These are phyloP conservation scores for Stomatorhinus walkeri DNA, from an alignment of 2,797 vertebrate genomes.

Conservation along the genomic window DNA sequence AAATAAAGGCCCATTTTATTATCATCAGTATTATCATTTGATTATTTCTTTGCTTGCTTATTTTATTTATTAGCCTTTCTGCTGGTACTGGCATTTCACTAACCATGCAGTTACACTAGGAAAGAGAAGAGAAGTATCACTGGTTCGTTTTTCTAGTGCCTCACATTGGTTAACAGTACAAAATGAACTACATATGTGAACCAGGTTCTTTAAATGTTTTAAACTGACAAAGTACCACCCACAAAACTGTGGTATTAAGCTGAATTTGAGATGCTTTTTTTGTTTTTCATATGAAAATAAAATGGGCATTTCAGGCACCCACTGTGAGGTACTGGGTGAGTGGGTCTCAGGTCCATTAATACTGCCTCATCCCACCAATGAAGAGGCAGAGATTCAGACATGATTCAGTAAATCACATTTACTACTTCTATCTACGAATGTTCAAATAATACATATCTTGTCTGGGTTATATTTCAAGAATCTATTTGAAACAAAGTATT, in stretches of 20 bases:
- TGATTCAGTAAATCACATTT: not conserved
- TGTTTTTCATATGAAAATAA: slow-evolving; percentile 11
- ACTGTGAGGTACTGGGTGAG: slow-evolving; percentile 22
- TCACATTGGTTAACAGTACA: not conserved
- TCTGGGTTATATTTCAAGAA: not conserved
- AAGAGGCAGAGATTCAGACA: slow-evolving; percentile 23
- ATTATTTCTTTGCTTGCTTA: not conserved
- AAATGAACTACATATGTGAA: not conserved
- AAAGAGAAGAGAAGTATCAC: no score
- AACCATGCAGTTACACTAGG: not conserved
- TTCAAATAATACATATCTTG: not conserved
- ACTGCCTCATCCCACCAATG: slow-evolving; percentile 23
- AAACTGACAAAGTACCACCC: not conserved
- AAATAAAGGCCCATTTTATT: not conserved
- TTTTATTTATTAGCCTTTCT: not conserved
- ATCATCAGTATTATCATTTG: slow-evolving; percentile 1
- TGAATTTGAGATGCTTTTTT: not conserved
- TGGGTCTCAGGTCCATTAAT: slow-evolving; percentile 29
- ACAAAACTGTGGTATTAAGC: not conserved
- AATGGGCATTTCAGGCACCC: slow-evolving; percentile 22
- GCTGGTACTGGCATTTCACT: not conserved
- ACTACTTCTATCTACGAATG: not conserved
- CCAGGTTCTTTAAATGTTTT: not conserved
- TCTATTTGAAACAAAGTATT: not conserved
- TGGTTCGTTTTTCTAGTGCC: not conserved